These are phyloP conservation scores for Muricea muricata DNA, from an alignment of 92 coral and sea anemone species.

Conservation along the genomic window DNA sequence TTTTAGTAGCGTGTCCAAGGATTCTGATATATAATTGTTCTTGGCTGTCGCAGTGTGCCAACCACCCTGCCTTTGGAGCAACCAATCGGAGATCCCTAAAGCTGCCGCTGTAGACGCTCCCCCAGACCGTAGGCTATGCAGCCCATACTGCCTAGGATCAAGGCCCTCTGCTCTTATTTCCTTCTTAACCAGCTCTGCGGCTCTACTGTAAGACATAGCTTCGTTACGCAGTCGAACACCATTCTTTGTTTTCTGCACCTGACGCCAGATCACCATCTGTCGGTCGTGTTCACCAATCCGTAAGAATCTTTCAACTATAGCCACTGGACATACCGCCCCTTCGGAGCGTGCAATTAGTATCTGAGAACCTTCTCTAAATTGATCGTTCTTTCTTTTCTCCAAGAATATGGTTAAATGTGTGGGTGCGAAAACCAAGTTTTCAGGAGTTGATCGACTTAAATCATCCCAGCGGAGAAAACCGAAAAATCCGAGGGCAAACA, in stretches of 20 bases:
- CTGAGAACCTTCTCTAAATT: conserved; percentile 53
- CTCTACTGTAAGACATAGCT: conserved; percentile 53
- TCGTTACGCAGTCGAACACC: conserved; percentile 41
- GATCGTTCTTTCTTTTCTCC: conserved; percentile 58
- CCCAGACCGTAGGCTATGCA: conserved; percentile 63
- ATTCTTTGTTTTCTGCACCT: conserved; percentile 51
- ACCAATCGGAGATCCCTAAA: conserved; percentile 48
- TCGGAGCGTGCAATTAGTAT: conserved; percentile 47
- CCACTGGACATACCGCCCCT: conserved; percentile 51
- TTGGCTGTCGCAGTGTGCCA: conserved; percentile 54
- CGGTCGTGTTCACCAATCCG: conserved; percentile 1
- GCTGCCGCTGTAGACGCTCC: conserved; percentile 59
- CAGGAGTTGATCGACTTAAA: conserved; percentile 18
- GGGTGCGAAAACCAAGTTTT: conserved; percentile 27
- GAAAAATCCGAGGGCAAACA: conserved; percentile 31
- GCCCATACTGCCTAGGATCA: conserved; percentile 52
- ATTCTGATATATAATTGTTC: conserved; percentile 48
- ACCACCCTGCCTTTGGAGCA: conserved; percentile 64
- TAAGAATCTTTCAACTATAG: conserved; percentile 54
- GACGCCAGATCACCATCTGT: conserved; percentile 16
- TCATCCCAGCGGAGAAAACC: conserved; percentile 59
- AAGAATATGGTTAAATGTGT: conserved; percentile 54
- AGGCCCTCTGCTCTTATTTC: conserved; percentile 47
- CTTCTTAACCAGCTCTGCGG: conserved; percentile 40
- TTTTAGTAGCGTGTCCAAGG: conserved; percentile 46